phyloP scores from a whole-genome alignment of 2,888 invertebrate species.

The Allygus modestus region DNA sequence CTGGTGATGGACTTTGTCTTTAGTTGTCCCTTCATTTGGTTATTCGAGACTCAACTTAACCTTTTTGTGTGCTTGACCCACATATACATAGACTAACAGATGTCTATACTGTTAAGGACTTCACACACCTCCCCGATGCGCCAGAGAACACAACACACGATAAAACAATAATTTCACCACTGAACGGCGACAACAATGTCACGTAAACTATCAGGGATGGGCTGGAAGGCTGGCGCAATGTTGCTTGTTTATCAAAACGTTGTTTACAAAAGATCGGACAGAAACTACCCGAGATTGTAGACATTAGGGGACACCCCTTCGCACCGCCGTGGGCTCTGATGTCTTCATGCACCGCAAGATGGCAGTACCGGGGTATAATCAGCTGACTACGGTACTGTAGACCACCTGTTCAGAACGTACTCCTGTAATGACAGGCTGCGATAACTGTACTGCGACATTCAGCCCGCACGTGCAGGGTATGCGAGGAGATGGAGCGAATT shows the following conservation, averaged over 20 bases:
- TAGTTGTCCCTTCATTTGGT: too few species aligned
- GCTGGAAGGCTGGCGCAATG: not conserved
- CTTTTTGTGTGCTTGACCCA: too few species aligned
- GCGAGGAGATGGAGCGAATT: slow-evolving; percentile 22
- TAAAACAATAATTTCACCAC: not conserved
- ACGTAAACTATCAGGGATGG: slow-evolving; percentile 16
- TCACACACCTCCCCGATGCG: not conserved
- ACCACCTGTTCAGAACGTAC: slow-evolving; percentile 53
- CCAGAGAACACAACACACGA: not conserved
- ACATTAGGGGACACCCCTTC: slow-evolving; percentile 35
- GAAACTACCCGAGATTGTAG: slow-evolving; percentile 42
- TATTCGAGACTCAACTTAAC: too few species aligned
- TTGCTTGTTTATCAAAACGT: slow-evolving; percentile 40
- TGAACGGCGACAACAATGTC: not conserved
- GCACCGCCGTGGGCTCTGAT: slow-evolving; percentile 24
- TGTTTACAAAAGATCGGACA: slow-evolving; percentile 25
- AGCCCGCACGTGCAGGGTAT: not conserved
- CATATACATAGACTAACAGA: too few species aligned
- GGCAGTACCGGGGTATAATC: slow-evolving; percentile 18
- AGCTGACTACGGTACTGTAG: slow-evolving; percentile 34
- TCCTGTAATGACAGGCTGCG: slow-evolving; percentile 41
- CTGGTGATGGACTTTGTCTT: too few species aligned
- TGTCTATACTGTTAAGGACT: not conserved
- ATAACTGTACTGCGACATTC: slow-evolving; percentile 43
- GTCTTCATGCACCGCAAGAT: slow-evolving; percentile 54